Percentiles rank a stretch among this genome's conserved stretches.
phyloP scores from a whole-genome alignment of 2,113 vertebrate species.

The Tragelaphus strepsiceros region DNA sequence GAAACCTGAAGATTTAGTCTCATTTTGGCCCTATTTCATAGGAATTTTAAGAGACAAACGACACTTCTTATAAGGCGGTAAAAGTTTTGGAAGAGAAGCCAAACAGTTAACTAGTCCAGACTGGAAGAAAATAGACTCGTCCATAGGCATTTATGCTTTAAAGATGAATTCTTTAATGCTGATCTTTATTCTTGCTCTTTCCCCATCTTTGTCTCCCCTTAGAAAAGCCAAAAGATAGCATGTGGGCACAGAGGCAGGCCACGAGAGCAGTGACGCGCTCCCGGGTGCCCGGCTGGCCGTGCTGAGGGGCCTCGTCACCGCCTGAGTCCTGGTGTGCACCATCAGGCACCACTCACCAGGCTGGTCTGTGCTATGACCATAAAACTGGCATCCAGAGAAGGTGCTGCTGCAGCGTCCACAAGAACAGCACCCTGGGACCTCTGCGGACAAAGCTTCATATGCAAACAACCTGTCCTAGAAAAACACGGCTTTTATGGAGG shows the following conservation, averaged over 20 bases:
- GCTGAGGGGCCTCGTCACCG: background rate
- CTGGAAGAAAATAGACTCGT: background rate
- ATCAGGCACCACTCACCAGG: background rate
- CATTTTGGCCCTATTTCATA: constrained; percentile 64
- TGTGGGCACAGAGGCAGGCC: background rate
- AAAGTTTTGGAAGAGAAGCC: constrained; percentile 9
- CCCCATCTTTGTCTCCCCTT: background rate
- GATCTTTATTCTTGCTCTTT: background rate
- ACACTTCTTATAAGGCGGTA: background rate
- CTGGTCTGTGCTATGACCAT: background rate
- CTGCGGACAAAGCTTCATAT: background rate
- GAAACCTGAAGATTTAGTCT: constrained; percentile 63
- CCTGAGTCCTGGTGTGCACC: background rate
- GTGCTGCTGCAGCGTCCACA: background rate
- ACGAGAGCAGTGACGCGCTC: background rate
- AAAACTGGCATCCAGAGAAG: constrained; percentile 26
- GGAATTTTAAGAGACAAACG: constrained; percentile 46
- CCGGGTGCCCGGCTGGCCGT: background rate
- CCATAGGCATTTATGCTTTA: background rate
- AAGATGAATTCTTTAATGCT: background rate
- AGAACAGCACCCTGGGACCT: background rate
- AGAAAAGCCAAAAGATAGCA: background rate
- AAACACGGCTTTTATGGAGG: background rate
- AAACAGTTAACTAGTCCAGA: background rate
- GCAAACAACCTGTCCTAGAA: background rate